Percentiles rank a stretch among this genome's conserved stretches.
phyloP scores from a whole-genome alignment of 2,888 invertebrate species.

The Malthinus seriepunctatus region DNA sequence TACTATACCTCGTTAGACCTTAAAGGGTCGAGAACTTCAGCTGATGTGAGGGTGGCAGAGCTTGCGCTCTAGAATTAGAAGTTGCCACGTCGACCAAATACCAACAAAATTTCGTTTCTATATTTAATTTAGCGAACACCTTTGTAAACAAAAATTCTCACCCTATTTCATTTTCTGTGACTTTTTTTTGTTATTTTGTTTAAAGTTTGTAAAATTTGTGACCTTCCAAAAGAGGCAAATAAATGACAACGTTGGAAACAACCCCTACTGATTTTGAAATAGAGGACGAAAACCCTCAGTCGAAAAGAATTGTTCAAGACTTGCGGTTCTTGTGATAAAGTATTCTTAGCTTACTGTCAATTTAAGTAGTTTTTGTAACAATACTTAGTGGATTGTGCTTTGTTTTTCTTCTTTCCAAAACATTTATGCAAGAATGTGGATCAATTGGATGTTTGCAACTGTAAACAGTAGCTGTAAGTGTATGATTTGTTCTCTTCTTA shows the following conservation, averaged over 20 bases:
- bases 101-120: background rate
- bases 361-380: constrained; percentile 18
- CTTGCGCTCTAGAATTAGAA: constrained; percentile 25
- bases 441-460: constrained; percentile 31
- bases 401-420: constrained; percentile 23
- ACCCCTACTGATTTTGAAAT: constrained; percentile 14
- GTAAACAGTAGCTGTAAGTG: constrained; percentile 37
- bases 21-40: constrained; percentile 32
- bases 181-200: background rate
- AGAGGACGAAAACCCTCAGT: constrained; percentile 12
- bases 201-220: background rate
- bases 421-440: constrained; percentile 36
- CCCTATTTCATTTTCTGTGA: no score
- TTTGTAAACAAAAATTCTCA: background rate
- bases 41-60: constrained; percentile 29
- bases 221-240: background rate
- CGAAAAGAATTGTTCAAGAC: constrained; percentile 15
- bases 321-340: constrained; percentile 8
- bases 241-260: constrained; percentile 20
- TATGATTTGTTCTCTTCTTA: constrained; percentile 26
- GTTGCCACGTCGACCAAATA: constrained; percentile 23
- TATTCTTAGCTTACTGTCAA: constrained; percentile 13
- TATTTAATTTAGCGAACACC: background rate
- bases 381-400: constrained; percentile 21
- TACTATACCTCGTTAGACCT: constrained; percentile 7